Conservation (phyloP, 2,888 invertebrate species). For the Euplexia lucipara region DNA sequence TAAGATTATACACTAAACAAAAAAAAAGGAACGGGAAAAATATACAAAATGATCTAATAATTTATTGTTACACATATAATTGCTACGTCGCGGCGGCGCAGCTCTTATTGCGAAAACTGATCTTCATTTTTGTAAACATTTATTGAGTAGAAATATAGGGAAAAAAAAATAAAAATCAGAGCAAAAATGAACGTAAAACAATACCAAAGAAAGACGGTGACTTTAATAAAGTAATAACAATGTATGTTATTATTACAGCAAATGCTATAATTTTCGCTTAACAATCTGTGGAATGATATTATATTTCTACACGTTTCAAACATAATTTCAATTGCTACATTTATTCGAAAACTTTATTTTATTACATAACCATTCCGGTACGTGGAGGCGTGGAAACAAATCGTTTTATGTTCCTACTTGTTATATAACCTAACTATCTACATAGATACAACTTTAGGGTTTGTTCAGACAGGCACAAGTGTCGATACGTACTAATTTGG, state of each 20-base stretch:
- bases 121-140: neutral
- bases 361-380: slow-evolving; percentile 5
- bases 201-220: neutral
- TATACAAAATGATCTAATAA: slow-evolving; percentile 24
- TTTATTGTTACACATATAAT: slow-evolving; percentile 11
- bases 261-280: slow-evolving; percentile 1
- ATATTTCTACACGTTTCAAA: slow-evolving; percentile 18
- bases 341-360: slow-evolving; percentile 10
- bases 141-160: neutral
- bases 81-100: too few relatives aligned
- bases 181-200: neutral
- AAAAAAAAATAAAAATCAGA: neutral
- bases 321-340: slow-evolving; percentile 9
- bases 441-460: neutral
- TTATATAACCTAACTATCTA: neutral
- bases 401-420: slow-evolving; percentile 1
- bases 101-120: slow-evolving; percentile 8
- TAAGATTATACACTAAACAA: neutral
- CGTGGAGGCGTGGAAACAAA: slow-evolving; percentile 12
- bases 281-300: slow-evolving; percentile 1
- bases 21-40: neutral
- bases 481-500: neutral
- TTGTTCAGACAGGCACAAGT: slow-evolving; percentile 7
- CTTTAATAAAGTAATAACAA: slow-evolving; percentile 6
- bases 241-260: slow-evolving; percentile 11